Evolutionary conservation across 2,888 invertebrate genomes (phyloP).

Genomic region (Patella pellucida): DNA sequence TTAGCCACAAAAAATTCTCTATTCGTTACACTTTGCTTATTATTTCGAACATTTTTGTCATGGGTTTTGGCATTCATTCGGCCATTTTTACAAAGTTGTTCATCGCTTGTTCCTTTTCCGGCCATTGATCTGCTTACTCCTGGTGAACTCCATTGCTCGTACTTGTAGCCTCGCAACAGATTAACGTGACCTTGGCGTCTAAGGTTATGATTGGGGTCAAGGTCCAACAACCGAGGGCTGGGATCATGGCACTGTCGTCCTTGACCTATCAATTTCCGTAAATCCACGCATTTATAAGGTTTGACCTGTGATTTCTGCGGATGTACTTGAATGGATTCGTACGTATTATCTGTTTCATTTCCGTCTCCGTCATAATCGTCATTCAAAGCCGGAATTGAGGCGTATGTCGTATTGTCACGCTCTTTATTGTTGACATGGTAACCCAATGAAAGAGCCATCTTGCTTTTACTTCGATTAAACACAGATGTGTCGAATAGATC

Average conservation of each 20-base stretch:
- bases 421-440: not conserved
- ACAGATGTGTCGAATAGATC: no score
- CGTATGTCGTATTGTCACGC: not conserved
- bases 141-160: not conserved
- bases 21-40: not conserved
- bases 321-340: not conserved
- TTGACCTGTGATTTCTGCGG: not conserved
- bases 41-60: not conserved
- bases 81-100: no score
- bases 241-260: not conserved
- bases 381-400: not conserved
- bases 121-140: not conserved
- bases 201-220: not conserved
- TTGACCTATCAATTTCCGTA: not conserved
- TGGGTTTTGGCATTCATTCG: not conserved
- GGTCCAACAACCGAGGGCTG: not conserved
- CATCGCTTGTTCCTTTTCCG: no score
- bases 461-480: not conserved
- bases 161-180: not conserved
- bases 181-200: not conserved
- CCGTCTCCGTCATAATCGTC: not conserved
- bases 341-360: conserved; percentile 6
- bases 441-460: not conserved
- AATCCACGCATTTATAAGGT: conserved; percentile 1
- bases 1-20: not conserved